Conservation (phyloP, 2,797 vertebrate genomes). For the Botia almorhae region DNA sequence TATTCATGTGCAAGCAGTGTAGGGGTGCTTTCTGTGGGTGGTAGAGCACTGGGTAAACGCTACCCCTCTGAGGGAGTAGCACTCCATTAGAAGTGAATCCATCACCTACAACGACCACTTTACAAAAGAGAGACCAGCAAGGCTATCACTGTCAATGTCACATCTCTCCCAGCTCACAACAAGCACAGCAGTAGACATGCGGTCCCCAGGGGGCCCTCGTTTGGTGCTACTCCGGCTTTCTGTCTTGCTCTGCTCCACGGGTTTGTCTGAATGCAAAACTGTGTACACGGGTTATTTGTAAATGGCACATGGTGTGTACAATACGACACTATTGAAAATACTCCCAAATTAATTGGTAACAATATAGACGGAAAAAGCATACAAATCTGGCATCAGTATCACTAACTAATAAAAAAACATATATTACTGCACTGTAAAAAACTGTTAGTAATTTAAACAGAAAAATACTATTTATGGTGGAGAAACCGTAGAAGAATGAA, state of each 20-base stretch:
- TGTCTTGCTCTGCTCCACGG: background rate
- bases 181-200: slow-evolving; percentile 37
- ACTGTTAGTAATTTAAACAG: too few species aligned
- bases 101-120: slow-evolving; percentile 66
- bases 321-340: background rate
- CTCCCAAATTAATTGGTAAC: background rate
- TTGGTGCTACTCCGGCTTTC: slow-evolving; percentile 29
- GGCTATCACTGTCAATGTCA: slow-evolving; percentile 60
- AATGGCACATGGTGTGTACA: background rate
- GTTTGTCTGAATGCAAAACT: background rate
- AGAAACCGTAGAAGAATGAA: too few species aligned
- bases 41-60: slow-evolving; percentile 71
- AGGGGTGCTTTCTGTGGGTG: slow-evolving; percentile 74
- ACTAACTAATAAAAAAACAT: background rate
- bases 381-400: background rate
- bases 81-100: slow-evolving; percentile 72
- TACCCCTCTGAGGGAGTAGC: slow-evolving; percentile 70
- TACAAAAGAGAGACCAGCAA: slow-evolving; percentile 54
- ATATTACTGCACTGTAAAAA: background rate
- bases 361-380: background rate
- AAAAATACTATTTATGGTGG: too few species aligned
- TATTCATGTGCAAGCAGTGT: slow-evolving; percentile 74
- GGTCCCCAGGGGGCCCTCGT: slow-evolving; percentile 41
- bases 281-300: background rate
- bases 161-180: slow-evolving; percentile 48